Evolutionary conservation across 2,888 invertebrate species (phyloP).

Genomic region (Amphipoea lucens): DNA sequence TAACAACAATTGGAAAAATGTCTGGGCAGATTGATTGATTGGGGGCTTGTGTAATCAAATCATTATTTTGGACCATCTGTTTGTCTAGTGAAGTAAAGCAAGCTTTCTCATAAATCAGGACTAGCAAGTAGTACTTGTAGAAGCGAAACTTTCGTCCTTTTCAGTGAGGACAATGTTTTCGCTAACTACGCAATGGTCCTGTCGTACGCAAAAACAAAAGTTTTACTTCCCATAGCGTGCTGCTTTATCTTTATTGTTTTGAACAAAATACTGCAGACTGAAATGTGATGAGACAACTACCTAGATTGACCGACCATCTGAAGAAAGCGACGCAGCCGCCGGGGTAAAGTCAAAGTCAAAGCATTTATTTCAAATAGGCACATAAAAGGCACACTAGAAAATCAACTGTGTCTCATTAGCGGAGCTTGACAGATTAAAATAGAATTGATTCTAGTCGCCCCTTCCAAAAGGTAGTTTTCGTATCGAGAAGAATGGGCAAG

Average conservation of each 20-base stretch:
- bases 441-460: too few species aligned
- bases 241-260: background rate
- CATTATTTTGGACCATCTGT: conserved; percentile 1
- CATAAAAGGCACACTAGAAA: too few species aligned
- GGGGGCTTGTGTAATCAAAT: background rate
- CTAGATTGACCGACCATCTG: background rate
- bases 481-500: too few species aligned
- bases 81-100: background rate
- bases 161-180: conserved; percentile 17
- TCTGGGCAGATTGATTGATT: background rate
- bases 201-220: conserved; percentile 23
- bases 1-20: background rate
- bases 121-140: background rate
- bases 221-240: conserved; percentile 4
- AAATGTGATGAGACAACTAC: background rate
- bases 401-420: too few species aligned
- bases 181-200: conserved; percentile 1
- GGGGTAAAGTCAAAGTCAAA: too few species aligned
- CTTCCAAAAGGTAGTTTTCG: too few species aligned
- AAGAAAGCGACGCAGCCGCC: background rate
- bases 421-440: too few species aligned
- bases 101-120: background rate
- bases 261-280: background rate
- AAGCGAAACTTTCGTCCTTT: conserved; percentile 1
- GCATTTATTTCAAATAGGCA: too few species aligned